Conservation (phyloP, 1,140 invertebrate species). For the Drosophila repleta region DNA sequence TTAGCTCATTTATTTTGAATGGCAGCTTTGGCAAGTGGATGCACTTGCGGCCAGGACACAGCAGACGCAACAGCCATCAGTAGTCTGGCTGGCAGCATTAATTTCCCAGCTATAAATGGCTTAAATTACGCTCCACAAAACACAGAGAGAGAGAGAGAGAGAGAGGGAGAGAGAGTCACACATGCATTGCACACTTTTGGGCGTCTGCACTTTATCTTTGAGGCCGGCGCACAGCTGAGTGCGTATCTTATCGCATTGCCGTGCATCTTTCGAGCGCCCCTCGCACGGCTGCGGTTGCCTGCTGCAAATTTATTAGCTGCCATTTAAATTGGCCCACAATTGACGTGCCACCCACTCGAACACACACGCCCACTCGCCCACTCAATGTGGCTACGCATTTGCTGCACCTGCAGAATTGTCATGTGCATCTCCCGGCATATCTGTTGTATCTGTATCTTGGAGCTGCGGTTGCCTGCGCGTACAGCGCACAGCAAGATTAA, state of each 20-base stretch:
- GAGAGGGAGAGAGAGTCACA: constrained; percentile 26
- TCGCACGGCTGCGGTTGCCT: constrained; percentile 35
- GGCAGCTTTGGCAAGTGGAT: constrained; percentile 64
- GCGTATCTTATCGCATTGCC: constrained; percentile 40
- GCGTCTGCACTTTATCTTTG: constrained; percentile 41
- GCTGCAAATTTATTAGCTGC: constrained; percentile 58
- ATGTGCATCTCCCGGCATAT: not conserved
- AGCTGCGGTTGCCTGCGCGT: constrained; percentile 25
- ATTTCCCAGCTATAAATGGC: constrained; percentile 60
- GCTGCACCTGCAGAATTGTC: constrained; percentile 35
- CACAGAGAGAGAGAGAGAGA: constrained; percentile 29
- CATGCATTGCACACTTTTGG: constrained; percentile 32
- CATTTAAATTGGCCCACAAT: constrained; percentile 52
- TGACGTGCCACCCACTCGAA: constrained; percentile 25
- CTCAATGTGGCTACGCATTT: constrained; percentile 49
- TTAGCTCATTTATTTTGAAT: constrained; percentile 82
- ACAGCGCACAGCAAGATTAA: constrained; percentile 25
- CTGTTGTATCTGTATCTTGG: constrained; percentile 18
- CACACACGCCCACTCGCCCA: not conserved
- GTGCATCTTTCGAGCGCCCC: constrained; percentile 28
- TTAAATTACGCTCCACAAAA: constrained; percentile 55
- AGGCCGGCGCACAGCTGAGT: constrained; percentile 17
- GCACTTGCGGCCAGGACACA: constrained; percentile 61
- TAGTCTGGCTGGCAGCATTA: constrained; percentile 55
- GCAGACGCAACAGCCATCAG: constrained; percentile 6